Evolutionary conservation across 2,888 invertebrate species (phyloP), one percentile per base, ranked within the genome.

Genomic region (Flabesymbios commensalis): DNA sequence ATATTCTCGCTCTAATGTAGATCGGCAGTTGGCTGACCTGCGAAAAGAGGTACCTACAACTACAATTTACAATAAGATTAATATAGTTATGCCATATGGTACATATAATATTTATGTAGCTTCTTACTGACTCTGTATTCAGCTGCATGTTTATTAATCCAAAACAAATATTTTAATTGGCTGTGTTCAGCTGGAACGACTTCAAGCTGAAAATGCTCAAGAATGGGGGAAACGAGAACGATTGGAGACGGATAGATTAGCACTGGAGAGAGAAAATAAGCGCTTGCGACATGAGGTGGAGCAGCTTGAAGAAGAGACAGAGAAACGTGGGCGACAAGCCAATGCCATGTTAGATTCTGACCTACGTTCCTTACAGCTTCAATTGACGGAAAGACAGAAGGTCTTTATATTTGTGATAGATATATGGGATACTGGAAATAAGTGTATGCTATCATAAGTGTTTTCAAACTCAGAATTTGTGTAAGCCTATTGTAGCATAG

Each of bases 171-270:
- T n/a, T n/a, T n/a, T n/a, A n/a, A n/a, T n/a, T n/a, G n/a, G n/a
- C n/a, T 14, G 22, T 28, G 10, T 61, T 10, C 67, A 93, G 88
- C 83, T 94, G 71, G 94, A 95, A 79, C 86, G 89, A 71, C 84
- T 94, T 31, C 94, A 95, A 84, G 90, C 90, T 0, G 95, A 95
- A 84, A 95, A 95, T 83, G 94, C 93, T 0, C 88, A 91, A 1
- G 95, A 95, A 79, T 95, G 94, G 94, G 93, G 91, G 22, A 92
- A 93, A 80, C 85, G 94, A 3, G 95, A 95, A 82, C 85, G 93
- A 4, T 80, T 95, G 53, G 95, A 95, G 83, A 92, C 93, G 0
- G 94, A 95, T 75, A 94, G 94, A 78, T 86, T 92, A 73, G 89
- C 89, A 0, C 85, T 95, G 68, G 90, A 95, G 76, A 85, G 94